These are phyloP conservation scores for Forbesichthys agassizii DNA, from an alignment of 2,113 vertebrate genomes.

Conservation along the genomic window DNA sequence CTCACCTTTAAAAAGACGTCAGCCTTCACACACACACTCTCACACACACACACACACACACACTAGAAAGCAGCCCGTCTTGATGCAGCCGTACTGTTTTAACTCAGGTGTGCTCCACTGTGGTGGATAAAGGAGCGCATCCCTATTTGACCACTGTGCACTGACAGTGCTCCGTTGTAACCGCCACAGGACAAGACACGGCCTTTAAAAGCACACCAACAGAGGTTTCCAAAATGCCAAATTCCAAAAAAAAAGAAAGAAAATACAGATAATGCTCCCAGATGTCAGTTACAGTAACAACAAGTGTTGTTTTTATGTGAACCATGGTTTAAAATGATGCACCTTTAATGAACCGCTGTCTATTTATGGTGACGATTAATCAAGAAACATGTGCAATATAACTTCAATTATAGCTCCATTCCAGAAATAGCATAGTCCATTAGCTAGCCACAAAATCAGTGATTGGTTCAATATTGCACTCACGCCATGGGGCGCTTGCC, in stretches of 20 bases:
- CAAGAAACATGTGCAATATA: conserved; percentile 4
- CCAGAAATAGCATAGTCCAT: conserved; percentile 11
- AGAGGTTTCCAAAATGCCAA: conserved; percentile 2
- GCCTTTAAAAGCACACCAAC: not conserved
- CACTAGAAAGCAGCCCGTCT: conserved; percentile 30
- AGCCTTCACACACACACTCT: not conserved
- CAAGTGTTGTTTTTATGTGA: not conserved
- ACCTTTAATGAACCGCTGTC: conserved; percentile 6
- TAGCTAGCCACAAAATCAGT: conserved; percentile 43
- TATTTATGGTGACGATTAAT: conserved; percentile 7
- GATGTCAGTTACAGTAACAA: conserved; percentile 6
- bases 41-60: conserved; percentile 1
- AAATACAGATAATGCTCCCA: not conserved
- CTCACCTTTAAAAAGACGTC: conserved; percentile 4
- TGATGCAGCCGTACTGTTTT: conserved; percentile 18
- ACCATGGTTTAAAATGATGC: not conserved
- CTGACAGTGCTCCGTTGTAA: not conserved
- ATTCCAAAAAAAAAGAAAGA: not conserved
- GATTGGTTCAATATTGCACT: conserved; percentile 45
- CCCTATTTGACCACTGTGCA: not conserved
- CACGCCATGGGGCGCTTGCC: conserved; percentile 40
- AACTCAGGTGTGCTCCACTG: not conserved
- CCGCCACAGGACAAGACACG: not conserved
- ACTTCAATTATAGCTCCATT: conserved; percentile 32
- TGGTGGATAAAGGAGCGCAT: not conserved